Conservation (phyloP, 2,888 invertebrate species). For the Imbricaverruca yamaguchii region DNA sequence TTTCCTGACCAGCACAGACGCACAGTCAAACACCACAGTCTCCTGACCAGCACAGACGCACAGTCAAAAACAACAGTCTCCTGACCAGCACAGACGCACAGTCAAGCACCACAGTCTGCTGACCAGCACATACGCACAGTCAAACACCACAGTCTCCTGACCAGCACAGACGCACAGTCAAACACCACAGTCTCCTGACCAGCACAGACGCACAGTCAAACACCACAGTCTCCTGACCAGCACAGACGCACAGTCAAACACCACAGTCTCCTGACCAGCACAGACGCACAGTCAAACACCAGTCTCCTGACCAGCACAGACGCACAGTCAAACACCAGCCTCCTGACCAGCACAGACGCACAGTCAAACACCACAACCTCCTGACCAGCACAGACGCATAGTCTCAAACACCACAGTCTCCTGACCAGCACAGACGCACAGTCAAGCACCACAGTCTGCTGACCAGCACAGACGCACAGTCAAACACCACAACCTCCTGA, state of each 20-base stretch:
- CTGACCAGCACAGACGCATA: constrained; percentile 43
- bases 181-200: not conserved
- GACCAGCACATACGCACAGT: no score
- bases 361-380: constrained; percentile 72
- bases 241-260: no score
- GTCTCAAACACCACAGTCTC: not conserved
- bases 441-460: not conserved
- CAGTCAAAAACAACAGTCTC: not conserved
- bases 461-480: no score
- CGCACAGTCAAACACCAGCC: not conserved
- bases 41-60: constrained; percentile 51
- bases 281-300: not conserved
- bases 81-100: not conserved
- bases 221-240: not conserved
- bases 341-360: no score
- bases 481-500: constrained; percentile 72
- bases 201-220: not conserved
- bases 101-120: not conserved
- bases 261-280: constrained; percentile 62
- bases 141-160: constrained; percentile 72
- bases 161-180: constrained; percentile 36
- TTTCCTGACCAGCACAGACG: no score
- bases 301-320: not conserved
- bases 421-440: not conserved
- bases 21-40: constrained; percentile 67